Evolutionary conservation across 2,797 vertebrate genomes (phyloP).

Genomic region (Salarias fasciatus): DNA sequence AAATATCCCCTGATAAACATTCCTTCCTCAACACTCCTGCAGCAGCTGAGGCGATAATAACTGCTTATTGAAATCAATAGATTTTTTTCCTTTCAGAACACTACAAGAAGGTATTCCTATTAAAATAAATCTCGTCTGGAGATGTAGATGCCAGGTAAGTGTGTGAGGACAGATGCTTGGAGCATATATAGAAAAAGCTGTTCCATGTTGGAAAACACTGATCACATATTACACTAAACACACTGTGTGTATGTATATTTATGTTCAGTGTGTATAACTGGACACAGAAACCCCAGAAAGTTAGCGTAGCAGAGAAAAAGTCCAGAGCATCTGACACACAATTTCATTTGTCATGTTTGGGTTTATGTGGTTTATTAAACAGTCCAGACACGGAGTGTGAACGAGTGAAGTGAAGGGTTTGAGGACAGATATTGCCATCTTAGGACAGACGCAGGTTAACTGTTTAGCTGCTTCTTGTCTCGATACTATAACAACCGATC

Average conservation of each 20-base stretch:
- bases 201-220: constrained; percentile 47
- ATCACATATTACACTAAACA: constrained; percentile 41
- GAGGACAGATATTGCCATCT: neutral
- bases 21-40: constrained; percentile 14
- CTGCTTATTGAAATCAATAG: constrained; percentile 11
- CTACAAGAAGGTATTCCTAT: constrained; percentile 17
- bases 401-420: neutral
- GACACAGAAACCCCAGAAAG: constrained; percentile 10
- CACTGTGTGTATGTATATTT: constrained; percentile 38
- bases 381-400: constrained; percentile 6
- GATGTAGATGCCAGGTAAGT: constrained; percentile 28
- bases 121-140: constrained; percentile 28
- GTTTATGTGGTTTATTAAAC: constrained; percentile 13
- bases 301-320: constrained; percentile 6
- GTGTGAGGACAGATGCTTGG: constrained; percentile 25
- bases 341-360: neutral
- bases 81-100: constrained; percentile 23
- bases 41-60: constrained; percentile 18
- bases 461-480: neutral
- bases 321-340: neutral
- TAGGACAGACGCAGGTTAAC: neutral
- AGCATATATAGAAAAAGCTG: constrained; percentile 49
- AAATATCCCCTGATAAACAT: neutral
- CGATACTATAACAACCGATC: constrained; percentile 8
- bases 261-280: neutral